phyloP scores from a whole-genome alignment of 2,797 vertebrate species.

The Aulostomus chinensis region DNA sequence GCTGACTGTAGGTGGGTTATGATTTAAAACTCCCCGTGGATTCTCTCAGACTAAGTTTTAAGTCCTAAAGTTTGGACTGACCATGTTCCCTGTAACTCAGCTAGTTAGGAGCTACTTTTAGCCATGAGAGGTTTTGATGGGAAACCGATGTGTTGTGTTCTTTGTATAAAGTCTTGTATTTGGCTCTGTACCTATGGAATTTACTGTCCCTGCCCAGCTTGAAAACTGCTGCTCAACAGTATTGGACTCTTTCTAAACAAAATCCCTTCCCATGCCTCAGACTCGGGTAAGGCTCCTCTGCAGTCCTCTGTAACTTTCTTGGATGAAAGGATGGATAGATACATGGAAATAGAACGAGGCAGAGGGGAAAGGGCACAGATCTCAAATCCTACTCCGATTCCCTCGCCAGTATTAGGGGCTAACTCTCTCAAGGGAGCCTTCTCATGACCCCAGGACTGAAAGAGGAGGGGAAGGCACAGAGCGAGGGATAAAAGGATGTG shows the following conservation, averaged over 20 bases:
- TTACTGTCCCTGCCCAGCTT: not conserved
- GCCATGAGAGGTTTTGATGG: too few relatives aligned
- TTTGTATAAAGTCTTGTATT: too few relatives aligned
- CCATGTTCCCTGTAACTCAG: too few relatives aligned
- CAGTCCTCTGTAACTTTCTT: slow-evolving; percentile 25
- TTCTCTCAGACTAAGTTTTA: too few relatives aligned
- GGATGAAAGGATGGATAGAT: slow-evolving; percentile 26
- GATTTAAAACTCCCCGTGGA: too few relatives aligned
- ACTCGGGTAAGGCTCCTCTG: slow-evolving; percentile 18
- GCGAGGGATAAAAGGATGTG: slow-evolving; percentile 56
- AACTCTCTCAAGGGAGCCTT: slow-evolving; percentile 34
- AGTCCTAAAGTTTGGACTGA: too few relatives aligned
- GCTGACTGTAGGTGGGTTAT: too few relatives aligned
- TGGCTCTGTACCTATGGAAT: slow-evolving; percentile 1
- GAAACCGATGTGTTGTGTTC: too few relatives aligned
- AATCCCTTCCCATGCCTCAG: slow-evolving; percentile 56
- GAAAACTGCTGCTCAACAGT: slow-evolving; percentile 13
- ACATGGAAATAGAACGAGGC: slow-evolving; percentile 26
- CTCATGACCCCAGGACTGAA: slow-evolving; percentile 45
- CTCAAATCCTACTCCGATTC: slow-evolving; percentile 42
- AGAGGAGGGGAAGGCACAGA: slow-evolving; percentile 19
- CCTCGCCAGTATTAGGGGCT: slow-evolving; percentile 37
- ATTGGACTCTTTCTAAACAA: slow-evolving; percentile 8
- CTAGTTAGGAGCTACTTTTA: too few relatives aligned
- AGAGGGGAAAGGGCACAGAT: slow-evolving; percentile 26